Percentiles rank a stretch among this genome's conserved stretches.
Conservation (phyloP, 2,888 invertebrate species). For the Hirudinaria manillensis region DNA sequence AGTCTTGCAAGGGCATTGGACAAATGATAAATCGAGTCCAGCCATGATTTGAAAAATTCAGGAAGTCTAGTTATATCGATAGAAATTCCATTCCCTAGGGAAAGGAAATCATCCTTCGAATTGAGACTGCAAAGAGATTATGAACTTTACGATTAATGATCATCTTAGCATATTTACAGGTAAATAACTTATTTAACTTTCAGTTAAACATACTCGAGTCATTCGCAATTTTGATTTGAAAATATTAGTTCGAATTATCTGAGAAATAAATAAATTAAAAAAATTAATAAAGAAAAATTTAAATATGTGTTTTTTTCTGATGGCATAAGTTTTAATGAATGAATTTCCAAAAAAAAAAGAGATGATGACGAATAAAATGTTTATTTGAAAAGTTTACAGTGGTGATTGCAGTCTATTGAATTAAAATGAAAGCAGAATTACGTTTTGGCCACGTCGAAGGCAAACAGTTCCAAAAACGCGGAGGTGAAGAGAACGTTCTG, state of each 20-base stretch:
- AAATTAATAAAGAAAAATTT: too few relatives aligned
- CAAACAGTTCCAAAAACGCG: constrained; percentile 22
- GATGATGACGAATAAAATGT: too few relatives aligned
- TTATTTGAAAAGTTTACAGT: too few relatives aligned
- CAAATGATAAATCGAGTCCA: constrained; percentile 9
- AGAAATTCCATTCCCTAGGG: constrained; percentile 4
- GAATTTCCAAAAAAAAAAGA: too few relatives aligned
- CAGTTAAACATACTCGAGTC: too few relatives aligned
- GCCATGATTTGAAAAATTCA: background rate
- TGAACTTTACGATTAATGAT: background rate
- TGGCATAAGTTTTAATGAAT: too few relatives aligned
- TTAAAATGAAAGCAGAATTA: background rate
- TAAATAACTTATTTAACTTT: too few relatives aligned
- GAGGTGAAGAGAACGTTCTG: constrained; percentile 21
- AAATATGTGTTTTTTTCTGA: too few relatives aligned
- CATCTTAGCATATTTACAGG: background rate
- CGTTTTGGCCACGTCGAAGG: constrained; percentile 16
- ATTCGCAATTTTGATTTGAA: too few relatives aligned
- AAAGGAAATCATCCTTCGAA: background rate
- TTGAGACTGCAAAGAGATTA: background rate
- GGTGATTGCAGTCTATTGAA: too few relatives aligned
- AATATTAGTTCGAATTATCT: too few relatives aligned
- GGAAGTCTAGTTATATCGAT: background rate
- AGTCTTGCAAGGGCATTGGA: background rate
- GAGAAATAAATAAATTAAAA: too few relatives aligned